phyloP scores from a whole-genome alignment of 1,140 invertebrate species.

The Telenomus remus region DNA sequence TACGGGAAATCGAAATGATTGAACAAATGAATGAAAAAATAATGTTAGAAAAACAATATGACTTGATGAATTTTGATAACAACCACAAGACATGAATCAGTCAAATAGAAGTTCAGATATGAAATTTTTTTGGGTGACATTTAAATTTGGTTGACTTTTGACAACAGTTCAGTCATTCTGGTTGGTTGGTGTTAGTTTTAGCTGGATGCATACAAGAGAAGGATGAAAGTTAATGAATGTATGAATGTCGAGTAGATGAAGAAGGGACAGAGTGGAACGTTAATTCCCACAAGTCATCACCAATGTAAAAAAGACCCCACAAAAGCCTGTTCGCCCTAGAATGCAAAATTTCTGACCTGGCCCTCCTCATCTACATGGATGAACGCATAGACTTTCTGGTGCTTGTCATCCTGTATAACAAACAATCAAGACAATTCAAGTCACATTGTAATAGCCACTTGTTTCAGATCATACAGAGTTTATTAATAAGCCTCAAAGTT shows the following conservation, averaged over 20 bases:
- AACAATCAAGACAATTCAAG: constrained; percentile 67
- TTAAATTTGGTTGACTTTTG: no score
- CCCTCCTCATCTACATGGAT: constrained; percentile 81
- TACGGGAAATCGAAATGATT: constrained; percentile 10
- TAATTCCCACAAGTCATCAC: constrained; percentile 40
- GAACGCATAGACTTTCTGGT: constrained; percentile 79
- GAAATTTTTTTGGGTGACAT: no score
- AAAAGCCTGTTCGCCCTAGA: constrained; percentile 58
- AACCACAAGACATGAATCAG: no score
- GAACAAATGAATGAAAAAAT: constrained; percentile 1
- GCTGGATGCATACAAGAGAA: background rate
- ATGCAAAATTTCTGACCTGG: constrained; percentile 78
- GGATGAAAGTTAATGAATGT: background rate
- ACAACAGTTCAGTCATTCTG: no score
- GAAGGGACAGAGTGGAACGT: constrained; percentile 62
- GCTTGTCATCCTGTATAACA: constrained; percentile 79
- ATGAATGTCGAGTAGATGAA: constrained; percentile 56
- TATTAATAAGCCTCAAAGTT: constrained; percentile 13
- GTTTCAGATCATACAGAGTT: constrained; percentile 9
- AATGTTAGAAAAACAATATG: no score
- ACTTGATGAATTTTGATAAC: no score
- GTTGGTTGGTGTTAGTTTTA: no score
- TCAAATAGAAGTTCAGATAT: no score
- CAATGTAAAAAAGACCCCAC: constrained; percentile 31
- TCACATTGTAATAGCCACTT: constrained; percentile 4